phyloP scores from a whole-genome alignment of 2,888 invertebrate genomes.

The Saturnia japonica region DNA sequence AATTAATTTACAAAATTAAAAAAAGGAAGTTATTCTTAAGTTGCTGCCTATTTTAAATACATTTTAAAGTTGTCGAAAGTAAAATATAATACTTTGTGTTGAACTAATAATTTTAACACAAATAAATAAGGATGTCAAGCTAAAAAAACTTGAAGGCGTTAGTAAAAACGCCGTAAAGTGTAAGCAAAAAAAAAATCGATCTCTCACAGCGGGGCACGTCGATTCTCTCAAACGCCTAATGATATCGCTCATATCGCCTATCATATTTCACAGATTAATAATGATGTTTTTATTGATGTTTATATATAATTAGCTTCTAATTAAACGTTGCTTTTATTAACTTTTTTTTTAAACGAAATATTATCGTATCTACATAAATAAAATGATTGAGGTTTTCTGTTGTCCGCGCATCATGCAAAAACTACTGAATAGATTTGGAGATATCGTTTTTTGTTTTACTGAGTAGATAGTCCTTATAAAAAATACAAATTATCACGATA shows the following conservation, averaged over 20 bases:
- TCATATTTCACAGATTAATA: conserved; percentile 46
- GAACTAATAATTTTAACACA: not conserved
- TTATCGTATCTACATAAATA: not conserved
- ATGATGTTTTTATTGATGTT: conserved; percentile 44
- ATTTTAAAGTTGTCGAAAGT: no score
- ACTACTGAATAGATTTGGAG: no score
- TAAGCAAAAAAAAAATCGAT: conserved; percentile 44
- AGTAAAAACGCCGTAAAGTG: conserved; percentile 15
- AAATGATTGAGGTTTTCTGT: no score
- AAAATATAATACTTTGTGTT: no score
- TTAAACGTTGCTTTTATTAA: conserved; percentile 30
- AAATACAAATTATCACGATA: no score
- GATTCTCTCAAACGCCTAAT: conserved; percentile 41
- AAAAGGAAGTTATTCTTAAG: no score
- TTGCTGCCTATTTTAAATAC: no score
- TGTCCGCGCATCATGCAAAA: no score
- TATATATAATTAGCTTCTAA: conserved; percentile 33
- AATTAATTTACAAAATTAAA: no score
- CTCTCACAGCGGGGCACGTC: conserved; percentile 46
- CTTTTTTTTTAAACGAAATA: not conserved
- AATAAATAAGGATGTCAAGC: not conserved
- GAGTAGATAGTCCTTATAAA: no score
- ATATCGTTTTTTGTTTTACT: no score
- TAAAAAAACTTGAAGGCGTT: conserved; percentile 11
- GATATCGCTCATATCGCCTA: conserved; percentile 47